Evolutionary conservation across 2,113 vertebrate genomes (phyloP), one percentile per base, ranked within the genome.

Genomic region (Oostethus manadensis): DNA sequence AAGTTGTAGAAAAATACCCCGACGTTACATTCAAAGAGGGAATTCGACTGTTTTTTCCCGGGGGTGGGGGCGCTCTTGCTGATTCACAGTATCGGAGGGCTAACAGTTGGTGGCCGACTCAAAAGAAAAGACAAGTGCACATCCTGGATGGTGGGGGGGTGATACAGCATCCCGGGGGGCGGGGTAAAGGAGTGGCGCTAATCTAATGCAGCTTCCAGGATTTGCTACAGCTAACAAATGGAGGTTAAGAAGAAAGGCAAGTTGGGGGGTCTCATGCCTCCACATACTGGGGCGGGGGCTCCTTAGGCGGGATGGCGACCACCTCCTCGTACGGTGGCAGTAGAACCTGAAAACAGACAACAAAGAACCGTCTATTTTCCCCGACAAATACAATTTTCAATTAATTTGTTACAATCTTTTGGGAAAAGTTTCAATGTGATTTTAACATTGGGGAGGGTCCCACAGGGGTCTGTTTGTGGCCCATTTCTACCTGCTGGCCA

Each of bases 291-390:
- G 95, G 95, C 0, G 96, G 94, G 0, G 93, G 92, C 42, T 96
- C 93, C 84, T 98, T 98, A 14, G 90, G 84, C 8, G 91, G 68
- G n/a, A 89, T 84, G 0, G 87, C 91, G 1, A 68, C 77, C 3
- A 89, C 86, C n/a, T 98, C 95, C 49, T 97, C 93, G 0, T 94
- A 96, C 0, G 93, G 91, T 16, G 95, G 95, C 61, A 98, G 81
- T 73, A 98, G 89, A 62, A 97, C 93, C 96, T 98, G 56, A 68
- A 76, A 84, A 42, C 43, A 47, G 11, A 15, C 17, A 38, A 58
- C 3, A 43, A 29, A 16, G 8, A 42, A 42, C 8, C 3, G 35
- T 38, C 8, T 38, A 10, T 38, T 38, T 38, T 38, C 35, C 9
- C 9, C 9, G 8, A 8, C 9, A 8, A 38, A 38, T n/a, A n/a